Evolutionary conservation across 2,888 invertebrate species (phyloP), one percentile per base, ranked within the genome.

Genomic region (Standfussiana lucernea): DNA sequence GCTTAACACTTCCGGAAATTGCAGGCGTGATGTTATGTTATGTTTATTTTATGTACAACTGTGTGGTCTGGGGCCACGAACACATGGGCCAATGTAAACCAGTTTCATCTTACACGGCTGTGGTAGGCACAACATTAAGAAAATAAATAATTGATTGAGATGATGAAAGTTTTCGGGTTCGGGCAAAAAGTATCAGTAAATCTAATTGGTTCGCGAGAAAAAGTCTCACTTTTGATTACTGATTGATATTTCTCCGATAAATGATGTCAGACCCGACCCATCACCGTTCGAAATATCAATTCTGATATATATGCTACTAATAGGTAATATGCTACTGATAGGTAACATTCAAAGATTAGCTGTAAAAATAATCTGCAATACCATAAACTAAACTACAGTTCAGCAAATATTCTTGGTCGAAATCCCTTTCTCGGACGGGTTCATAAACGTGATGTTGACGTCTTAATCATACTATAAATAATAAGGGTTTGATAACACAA

Each of bases 401-500:
- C 13, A 3, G 10, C 11, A 37, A 18, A 50, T 53, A 37, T 42
- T 42, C 47, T 40, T 24, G n/a, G 13, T 24, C 21, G 0, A 59
- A 67, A 5, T 42, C 28, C 5, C 28, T 56, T 24, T 13, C n/a
- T 59, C 3, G 0, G 24, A 37, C 18, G 45, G 42, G 13, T 61
- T 53, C 50, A 56, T 67, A 68, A 74, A 65, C 42, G 56, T 74
- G 71, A 78, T 47, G 78, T 68, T 37, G 15, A 47, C 59, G 13
- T 66, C 70, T 35, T 32, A 56, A 72, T 62, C 32, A 47, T 64
- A 72, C 70, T 67, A 37, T 83, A 79, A 84, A 83, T 86, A 86
- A 83, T 70, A 73, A 73, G 70, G 84, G 84, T 83, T 65, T 59
- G 50, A 79, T 79, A 68, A 79, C 28, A 67, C 42, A 62, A 47